Evolutionary conservation across 1,140 invertebrate species (phyloP).

Genomic region (Trachelipus rathkii): DNA sequence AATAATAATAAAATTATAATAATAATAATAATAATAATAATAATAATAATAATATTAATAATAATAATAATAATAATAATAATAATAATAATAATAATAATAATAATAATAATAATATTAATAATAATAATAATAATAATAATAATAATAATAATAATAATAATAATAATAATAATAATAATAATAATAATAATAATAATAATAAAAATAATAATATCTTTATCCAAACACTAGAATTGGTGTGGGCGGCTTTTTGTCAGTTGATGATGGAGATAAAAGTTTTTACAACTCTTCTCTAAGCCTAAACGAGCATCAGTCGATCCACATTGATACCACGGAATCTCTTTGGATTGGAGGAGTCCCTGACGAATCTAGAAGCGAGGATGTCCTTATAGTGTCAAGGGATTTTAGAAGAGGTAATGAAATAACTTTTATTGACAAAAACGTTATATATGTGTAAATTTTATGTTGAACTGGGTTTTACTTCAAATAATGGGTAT

Average conservation of each 20-base stretch:
- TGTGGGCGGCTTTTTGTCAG: background rate
- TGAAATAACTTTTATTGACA: background rate
- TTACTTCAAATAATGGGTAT: too few relatives aligned
- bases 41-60: too few relatives aligned
- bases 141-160: background rate
- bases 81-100: too few relatives aligned
- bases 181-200: constrained; percentile 13
- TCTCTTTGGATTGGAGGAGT: background rate
- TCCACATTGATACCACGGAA: background rate
- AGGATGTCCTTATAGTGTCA: background rate
- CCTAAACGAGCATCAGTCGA: background rate
- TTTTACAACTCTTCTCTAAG: constrained; percentile 2
- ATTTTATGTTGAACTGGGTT: too few relatives aligned
- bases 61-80: too few relatives aligned
- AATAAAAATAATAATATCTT: too few relatives aligned
- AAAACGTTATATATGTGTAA: background rate
- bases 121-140: too few relatives aligned
- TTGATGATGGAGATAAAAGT: constrained; percentile 6
- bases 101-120: too few relatives aligned
- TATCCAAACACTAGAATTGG: background rate
- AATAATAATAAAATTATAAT: too few relatives aligned
- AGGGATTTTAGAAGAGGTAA: background rate
- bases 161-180: constrained; percentile 16
- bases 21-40: too few relatives aligned
- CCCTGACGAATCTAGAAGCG: background rate